Evolutionary conservation across 2,888 invertebrate genomes (phyloP).

Genomic region (Dascillus cervinus): DNA sequence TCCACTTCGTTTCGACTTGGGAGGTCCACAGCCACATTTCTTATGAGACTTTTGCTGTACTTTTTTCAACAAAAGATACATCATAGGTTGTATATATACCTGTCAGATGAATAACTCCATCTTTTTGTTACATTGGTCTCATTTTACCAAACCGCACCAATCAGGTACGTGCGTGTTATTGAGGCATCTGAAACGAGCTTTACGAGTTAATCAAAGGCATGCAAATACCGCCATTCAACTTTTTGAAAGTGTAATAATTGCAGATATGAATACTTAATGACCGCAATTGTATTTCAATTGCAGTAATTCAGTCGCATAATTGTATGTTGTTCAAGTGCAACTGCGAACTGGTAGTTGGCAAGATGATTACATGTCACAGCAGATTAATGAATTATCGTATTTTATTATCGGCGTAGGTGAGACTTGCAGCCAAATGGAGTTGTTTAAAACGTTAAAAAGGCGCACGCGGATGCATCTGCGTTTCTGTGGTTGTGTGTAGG

Average conservation of each 20-base stretch:
- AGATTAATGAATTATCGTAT: slow-evolving; percentile 15
- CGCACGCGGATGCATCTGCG: slow-evolving; percentile 25
- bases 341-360: slow-evolving; percentile 18
- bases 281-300: slow-evolving; percentile 2
- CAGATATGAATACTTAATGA: slow-evolving; percentile 1
- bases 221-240: too few species aligned
- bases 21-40: slow-evolving; percentile 37
- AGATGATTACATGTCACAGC: slow-evolving; percentile 16
- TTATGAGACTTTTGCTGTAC: slow-evolving; percentile 31
- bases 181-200: too few species aligned
- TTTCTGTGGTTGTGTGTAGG: slow-evolving; percentile 31
- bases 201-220: too few species aligned
- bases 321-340: slow-evolving; percentile 18
- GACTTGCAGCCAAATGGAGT: slow-evolving; percentile 22
- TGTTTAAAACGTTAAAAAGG: slow-evolving; percentile 35
- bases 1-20: slow-evolving; percentile 30
- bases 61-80: slow-evolving; percentile 27
- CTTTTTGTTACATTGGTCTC: slow-evolving; percentile 13
- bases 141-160: slow-evolving; percentile 8
- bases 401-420: slow-evolving; percentile 13
- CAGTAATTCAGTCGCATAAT: slow-evolving; percentile 18
- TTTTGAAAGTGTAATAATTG: slow-evolving; percentile 4
- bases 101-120: slow-evolving; percentile 27
- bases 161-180: too few species aligned
- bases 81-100: slow-evolving; percentile 30